A percentile compares a stretch with the other conserved stretches of the same genome.
Evolutionary conservation across 2,888 invertebrate genomes (phyloP).

Genomic region (Crioceris asparagi): DNA sequence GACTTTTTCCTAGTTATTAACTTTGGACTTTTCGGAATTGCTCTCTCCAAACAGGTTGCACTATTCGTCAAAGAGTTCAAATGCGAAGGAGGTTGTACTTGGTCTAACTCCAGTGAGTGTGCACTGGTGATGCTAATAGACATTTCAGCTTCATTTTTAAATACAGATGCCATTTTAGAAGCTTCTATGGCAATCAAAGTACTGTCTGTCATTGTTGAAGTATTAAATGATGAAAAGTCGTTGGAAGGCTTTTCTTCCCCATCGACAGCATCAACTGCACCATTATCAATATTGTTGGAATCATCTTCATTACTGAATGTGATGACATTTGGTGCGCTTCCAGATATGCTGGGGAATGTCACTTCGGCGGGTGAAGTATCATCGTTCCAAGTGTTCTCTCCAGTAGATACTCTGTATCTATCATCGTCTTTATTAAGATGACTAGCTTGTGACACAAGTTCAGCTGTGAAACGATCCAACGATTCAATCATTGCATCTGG

Average conservation of each 20-base stretch:
- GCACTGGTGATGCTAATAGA: slow-evolving; percentile 51
- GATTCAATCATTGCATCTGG: slow-evolving; percentile 60
- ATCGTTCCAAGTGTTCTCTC: slow-evolving; percentile 69
- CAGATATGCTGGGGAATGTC: slow-evolving; percentile 71
- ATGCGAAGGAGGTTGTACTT: slow-evolving; percentile 65
- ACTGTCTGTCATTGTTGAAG: slow-evolving; percentile 56
- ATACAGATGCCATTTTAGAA: slow-evolving; percentile 53
- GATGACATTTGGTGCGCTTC: slow-evolving; percentile 59
- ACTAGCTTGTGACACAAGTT: slow-evolving; percentile 53
- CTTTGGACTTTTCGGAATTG: slow-evolving; percentile 29
- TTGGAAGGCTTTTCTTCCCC: slow-evolving; percentile 24
- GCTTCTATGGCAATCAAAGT: slow-evolving; percentile 67
- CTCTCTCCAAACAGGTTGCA: slow-evolving; percentile 17
- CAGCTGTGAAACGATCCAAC: slow-evolving; percentile 52
- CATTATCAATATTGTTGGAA: slow-evolving; percentile 19
- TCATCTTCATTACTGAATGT: slow-evolving; percentile 53
- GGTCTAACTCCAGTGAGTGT: slow-evolving; percentile 57
- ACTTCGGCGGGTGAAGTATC: slow-evolving; percentile 68
- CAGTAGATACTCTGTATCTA: slow-evolving; percentile 29
- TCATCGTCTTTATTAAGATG: slow-evolving; percentile 43
- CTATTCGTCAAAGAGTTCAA: slow-evolving; percentile 53
- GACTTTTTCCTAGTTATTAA: slow-evolving; percentile 47
- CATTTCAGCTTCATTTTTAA: slow-evolving; percentile 42
- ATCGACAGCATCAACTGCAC: slow-evolving; percentile 20
- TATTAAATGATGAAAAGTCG: slow-evolving; percentile 42